A percentile compares a stretch with the other conserved stretches of the same genome.
phyloP scores from a whole-genome alignment of 2,113 vertebrate species.

The Mormyrus lacerda region DNA sequence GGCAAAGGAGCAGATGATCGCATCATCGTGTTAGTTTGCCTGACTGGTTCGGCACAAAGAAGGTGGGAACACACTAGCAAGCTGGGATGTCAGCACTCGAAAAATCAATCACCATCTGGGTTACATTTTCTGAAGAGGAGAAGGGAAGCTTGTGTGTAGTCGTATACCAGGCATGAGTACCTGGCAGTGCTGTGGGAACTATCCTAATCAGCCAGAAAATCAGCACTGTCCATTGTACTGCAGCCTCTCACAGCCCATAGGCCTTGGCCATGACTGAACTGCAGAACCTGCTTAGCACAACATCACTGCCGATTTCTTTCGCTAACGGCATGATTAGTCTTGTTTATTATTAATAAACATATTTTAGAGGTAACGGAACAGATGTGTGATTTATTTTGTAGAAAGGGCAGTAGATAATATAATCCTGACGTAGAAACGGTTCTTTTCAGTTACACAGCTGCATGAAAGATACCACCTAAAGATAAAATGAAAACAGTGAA shows the following conservation, averaged over 20 bases:
- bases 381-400: not conserved
- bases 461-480: slow-evolving; percentile 81
- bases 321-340: not conserved
- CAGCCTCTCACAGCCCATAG: not conserved
- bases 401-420: slow-evolving; percentile 64
- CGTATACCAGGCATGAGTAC: slow-evolving; percentile 43
- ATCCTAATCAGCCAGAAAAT: not conserved
- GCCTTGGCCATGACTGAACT: not conserved
- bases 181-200: slow-evolving; percentile 39
- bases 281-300: not conserved
- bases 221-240: not conserved
- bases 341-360: slow-evolving; percentile 1
- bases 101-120: slow-evolving; percentile 99
- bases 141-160: slow-evolving; percentile 71
- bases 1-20: slow-evolving; percentile 87
- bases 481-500: slow-evolving; percentile 37
- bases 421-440: slow-evolving; percentile 77
- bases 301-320: not conserved
- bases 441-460: slow-evolving; percentile 85
- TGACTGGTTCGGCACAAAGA: slow-evolving; percentile 97
- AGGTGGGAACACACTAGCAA: slow-evolving; percentile 76
- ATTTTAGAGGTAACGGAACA: not conserved
- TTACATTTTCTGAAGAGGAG: slow-evolving; percentile 85
- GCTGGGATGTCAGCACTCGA: slow-evolving; percentile 98
- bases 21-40: slow-evolving; percentile 93